Evolutionary conservation across 2,797 vertebrate species (phyloP).

Genomic region (Hyperoplus immaculatus): DNA sequence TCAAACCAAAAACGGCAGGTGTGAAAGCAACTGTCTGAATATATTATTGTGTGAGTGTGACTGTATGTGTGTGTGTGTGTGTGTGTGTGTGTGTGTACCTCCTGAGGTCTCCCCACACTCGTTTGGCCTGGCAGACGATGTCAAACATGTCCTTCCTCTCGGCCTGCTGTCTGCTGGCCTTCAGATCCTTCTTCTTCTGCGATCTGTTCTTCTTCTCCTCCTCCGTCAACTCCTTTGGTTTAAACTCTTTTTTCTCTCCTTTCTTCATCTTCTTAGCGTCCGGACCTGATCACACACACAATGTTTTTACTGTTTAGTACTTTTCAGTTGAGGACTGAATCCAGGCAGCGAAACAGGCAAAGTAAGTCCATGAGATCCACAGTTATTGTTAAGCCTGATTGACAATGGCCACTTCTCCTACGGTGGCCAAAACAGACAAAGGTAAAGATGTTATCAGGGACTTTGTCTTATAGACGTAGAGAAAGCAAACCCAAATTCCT

Average conservation of each 20-base stretch:
- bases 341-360: background rate
- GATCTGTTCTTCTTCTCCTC: conserved; percentile 89
- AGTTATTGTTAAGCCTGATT: background rate
- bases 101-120: conserved; percentile 75
- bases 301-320: background rate
- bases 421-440: background rate
- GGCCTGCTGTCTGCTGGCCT: conserved; percentile 82
- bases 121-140: conserved; percentile 70
- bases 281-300: conserved; percentile 53
- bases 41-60: too few species aligned
- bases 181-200: conserved; percentile 91
- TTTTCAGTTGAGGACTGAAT: background rate
- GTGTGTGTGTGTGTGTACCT: conserved; percentile 52
- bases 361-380: background rate
- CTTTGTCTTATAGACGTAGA: background rate
- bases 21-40: too few species aligned
- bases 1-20: too few species aligned
- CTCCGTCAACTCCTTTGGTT: conserved; percentile 84
- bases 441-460: background rate
- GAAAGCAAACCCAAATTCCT: background rate
- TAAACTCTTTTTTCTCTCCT: conserved; percentile 86
- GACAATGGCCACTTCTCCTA: background rate
- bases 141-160: conserved; percentile 81
- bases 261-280: conserved; percentile 89
- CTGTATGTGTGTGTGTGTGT: background rate